phyloP scores from a whole-genome alignment of 2,113 vertebrate genomes.

The Tragelaphus buxtoni region DNA sequence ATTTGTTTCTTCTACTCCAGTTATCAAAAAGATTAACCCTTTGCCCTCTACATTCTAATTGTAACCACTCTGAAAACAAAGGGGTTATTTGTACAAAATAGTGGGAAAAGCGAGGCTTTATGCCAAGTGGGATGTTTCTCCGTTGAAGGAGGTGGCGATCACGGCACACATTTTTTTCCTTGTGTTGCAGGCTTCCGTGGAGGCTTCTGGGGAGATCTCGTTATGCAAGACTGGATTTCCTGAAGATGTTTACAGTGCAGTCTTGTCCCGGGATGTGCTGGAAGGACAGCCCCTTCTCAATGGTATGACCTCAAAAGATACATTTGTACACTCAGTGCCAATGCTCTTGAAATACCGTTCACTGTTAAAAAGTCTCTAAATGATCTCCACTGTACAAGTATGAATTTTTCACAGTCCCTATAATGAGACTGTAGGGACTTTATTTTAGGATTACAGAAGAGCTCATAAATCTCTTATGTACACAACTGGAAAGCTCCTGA shows the following conservation, averaged over 20 bases:
- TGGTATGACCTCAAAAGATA: constrained; percentile 81
- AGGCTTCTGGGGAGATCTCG: constrained; percentile 87
- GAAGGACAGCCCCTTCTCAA: constrained; percentile 93
- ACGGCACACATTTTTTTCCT: constrained; percentile 71
- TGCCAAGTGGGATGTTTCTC: constrained; percentile 79
- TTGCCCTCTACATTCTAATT: constrained; percentile 89
- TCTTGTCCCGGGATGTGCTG: constrained; percentile 85
- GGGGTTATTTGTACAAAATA: constrained; percentile 83
- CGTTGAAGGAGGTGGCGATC: constrained; percentile 62
- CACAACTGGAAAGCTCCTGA: background rate
- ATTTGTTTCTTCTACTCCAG: constrained; percentile 88
- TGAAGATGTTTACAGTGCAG: constrained; percentile 91
- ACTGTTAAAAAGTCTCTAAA: background rate
- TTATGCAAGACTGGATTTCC: constrained; percentile 95
- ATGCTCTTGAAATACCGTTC: background rate
- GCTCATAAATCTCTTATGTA: background rate
- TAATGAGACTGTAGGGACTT: constrained; percentile 55
- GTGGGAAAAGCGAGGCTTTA: constrained; percentile 68
- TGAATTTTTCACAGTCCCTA: constrained; percentile 40
- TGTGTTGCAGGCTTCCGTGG: constrained; percentile 88
- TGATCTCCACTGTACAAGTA: constrained; percentile 19
- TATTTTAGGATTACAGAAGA: constrained; percentile 36
- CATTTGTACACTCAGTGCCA: background rate
- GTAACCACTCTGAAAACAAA: constrained; percentile 86
- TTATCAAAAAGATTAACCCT: constrained; percentile 95